Percentiles rank a stretch among this genome's conserved stretches.
phyloP scores from a whole-genome alignment of 2,113 vertebrate species.

The Macquaria ambigua region DNA sequence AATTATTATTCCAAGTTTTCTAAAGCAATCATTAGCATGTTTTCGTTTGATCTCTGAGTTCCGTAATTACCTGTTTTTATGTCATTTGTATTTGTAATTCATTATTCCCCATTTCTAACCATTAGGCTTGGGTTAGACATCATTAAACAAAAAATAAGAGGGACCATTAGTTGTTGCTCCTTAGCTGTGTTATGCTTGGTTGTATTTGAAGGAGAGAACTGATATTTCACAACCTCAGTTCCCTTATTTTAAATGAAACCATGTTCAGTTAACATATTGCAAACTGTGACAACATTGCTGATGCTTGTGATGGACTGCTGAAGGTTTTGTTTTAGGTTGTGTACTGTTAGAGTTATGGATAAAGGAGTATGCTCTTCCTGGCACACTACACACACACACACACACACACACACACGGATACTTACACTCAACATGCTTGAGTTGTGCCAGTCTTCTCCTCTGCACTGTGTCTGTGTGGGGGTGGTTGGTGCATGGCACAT shows the following conservation, averaged over 20 bases:
- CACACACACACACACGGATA: constrained; percentile 44
- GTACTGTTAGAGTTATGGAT: constrained; percentile 36
- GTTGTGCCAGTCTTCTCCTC: constrained; percentile 76
- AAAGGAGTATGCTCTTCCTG: constrained; percentile 26
- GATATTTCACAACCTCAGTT: constrained; percentile 16
- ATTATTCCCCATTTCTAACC: constrained; percentile 27
- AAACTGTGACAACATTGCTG: constrained; percentile 39
- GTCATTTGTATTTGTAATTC: neutral
- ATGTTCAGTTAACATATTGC: constrained; percentile 56
- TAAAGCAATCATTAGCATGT: neutral
- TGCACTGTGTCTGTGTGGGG: constrained; percentile 75
- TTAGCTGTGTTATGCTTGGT: constrained; percentile 11
- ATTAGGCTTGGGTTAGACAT: constrained; percentile 27
- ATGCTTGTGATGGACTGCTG: constrained; percentile 59
- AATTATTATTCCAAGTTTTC: neutral
- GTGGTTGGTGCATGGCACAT: constrained; percentile 80
- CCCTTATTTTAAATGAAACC: constrained; percentile 22
- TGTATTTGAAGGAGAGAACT: constrained; percentile 10
- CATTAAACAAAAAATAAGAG: constrained; percentile 31
- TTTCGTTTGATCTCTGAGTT: neutral
- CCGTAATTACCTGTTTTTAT: constrained; percentile 17
- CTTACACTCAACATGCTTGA: constrained; percentile 61
- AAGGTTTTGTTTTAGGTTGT: constrained; percentile 15
- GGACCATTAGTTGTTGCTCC: constrained; percentile 11
- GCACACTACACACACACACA: constrained; percentile 38